Percentiles rank a stretch among this genome's conserved stretches.
Conservation (phyloP, 2,888 invertebrate species). For the Chorisops tibialis region DNA sequence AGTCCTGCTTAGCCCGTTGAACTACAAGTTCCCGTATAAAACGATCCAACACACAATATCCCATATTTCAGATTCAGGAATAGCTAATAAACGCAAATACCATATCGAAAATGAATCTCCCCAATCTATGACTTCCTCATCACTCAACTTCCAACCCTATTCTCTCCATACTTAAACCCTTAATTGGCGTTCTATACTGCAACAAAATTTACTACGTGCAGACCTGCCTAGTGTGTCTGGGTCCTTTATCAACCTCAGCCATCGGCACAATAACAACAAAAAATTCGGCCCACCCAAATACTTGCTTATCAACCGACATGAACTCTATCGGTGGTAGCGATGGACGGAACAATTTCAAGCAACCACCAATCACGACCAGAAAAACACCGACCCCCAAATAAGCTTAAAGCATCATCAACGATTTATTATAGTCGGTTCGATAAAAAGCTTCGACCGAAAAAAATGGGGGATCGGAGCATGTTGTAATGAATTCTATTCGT, state of each 20-base stretch:
- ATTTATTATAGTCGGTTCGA: slow-evolving; percentile 10
- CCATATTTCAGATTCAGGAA: no score
- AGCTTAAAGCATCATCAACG: slow-evolving; percentile 16
- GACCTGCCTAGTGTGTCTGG: neutral
- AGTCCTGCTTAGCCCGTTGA: no score
- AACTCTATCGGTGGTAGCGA: neutral
- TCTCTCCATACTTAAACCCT: no score
- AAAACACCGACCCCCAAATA: slow-evolving; percentile 12
- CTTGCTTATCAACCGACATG: slow-evolving; percentile 15
- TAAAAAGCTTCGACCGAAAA: slow-evolving; percentile 7
- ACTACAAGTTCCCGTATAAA: no score
- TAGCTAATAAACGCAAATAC: no score
- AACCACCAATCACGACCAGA: neutral
- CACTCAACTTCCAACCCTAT: no score
- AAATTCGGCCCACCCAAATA: neutral
- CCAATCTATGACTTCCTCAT: no score
- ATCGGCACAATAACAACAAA: neutral
- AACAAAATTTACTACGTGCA: slow-evolving; percentile 7
- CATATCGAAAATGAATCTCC: no score
- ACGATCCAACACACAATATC: no score
- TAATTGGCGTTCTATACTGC: no score
- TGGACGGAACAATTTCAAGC: slow-evolving; percentile 9
- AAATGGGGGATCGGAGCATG: slow-evolving; percentile 3
- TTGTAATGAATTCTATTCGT: slow-evolving; percentile 21
- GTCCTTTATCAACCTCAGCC: slow-evolving; percentile 4